Base-by-base conservation (phyloP, 2,113 vertebrate genomes). In the Ellobius talpinus region DNA sequence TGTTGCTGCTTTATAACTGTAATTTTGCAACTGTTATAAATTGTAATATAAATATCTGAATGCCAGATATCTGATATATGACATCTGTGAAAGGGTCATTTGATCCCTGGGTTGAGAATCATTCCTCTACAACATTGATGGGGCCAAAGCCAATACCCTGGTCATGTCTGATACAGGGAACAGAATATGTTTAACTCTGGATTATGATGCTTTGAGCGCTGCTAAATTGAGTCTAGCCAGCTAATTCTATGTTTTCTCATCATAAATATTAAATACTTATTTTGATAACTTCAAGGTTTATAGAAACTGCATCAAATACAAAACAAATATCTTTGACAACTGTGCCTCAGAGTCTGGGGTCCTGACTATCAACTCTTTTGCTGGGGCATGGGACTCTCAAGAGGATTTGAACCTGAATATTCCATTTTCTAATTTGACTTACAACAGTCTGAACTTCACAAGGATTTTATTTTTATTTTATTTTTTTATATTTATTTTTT, bases 401-500 rank as follows among this genome's bases (percentile, higher is more conserved):
- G 36, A 79, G 24, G 76, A 96, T 95, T 90, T 58, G 81, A 93
- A 90, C 0, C 65, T 66, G 33, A 74, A 31, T 36, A 93, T 33
- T 11, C 31, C 81, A 50, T 93, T 90, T 93, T 82, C 31, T 82
- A 52, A 17, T 50, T 95, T 77, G 55, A 88, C 42, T 42, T 76
- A 63, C 13, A 93, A 81, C 10, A 85, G 23, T 42, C 76, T 76
- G 61, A 86, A 79, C 58, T 89, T 92, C 52, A 85, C 24, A 73
- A 85, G 42, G 19, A 31, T 91, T 88, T 66, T 91, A 31, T 91
- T 88, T 66, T 91, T n/a, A n/a, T n/a, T n/a, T n/a, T n/a, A n/a
- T n/a, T n/a, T n/a, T n/a, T n/a, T n/a, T n/a, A n/a, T n/a, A n/a
- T n/a, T n/a, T n/a, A n/a, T n/a, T n/a, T n/a, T n/a, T n/a, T n/a